Conservation (phyloP, 1,140 invertebrate species). For the Ptiloglossa arizonensis region DNA sequence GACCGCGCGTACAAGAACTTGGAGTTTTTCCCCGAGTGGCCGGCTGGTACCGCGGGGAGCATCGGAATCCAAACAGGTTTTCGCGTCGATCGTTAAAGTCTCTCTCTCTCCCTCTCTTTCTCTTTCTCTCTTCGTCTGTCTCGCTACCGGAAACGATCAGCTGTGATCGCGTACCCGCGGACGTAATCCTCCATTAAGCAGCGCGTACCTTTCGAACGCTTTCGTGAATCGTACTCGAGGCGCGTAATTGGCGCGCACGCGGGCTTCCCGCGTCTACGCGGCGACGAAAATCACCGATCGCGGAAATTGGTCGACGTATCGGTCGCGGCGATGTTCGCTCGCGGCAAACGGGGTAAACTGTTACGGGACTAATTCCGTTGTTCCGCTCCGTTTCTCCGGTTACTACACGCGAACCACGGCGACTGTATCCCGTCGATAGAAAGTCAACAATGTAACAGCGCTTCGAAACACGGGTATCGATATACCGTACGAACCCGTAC, state of each 20-base stretch:
- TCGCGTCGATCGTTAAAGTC: conserved; percentile 7
- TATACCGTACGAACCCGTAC: conserved; percentile 2
- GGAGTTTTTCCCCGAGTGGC: neutral
- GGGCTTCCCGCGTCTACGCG: no score
- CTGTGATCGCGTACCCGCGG: conserved; percentile 5
- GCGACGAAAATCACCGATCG: conserved; percentile 12
- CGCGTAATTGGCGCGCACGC: neutral
- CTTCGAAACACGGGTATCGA: conserved; percentile 9
- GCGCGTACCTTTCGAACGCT: conserved; percentile 17
- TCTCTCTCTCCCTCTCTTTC: no score
- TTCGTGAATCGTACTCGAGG: neutral
- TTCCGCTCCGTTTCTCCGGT: conserved; percentile 46
- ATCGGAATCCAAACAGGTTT: conserved; percentile 36
- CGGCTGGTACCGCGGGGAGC: conserved; percentile 1
- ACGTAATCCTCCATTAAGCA: neutral
- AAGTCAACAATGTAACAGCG: conserved; percentile 43
- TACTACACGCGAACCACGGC: conserved; percentile 16
- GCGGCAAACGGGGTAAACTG: conserved; percentile 9
- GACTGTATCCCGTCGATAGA: conserved; percentile 33
- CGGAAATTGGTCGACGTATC: neutral
- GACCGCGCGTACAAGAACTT: no score
- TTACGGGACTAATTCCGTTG: conserved; percentile 35
- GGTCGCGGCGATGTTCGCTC: neutral
- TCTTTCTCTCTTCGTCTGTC: no score
- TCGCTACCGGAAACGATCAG: conserved; percentile 45